Percentiles rank a stretch among this genome's conserved stretches.
Evolutionary conservation across 1,140 invertebrate species (phyloP).

Genomic region (Cotesia typhae): DNA sequence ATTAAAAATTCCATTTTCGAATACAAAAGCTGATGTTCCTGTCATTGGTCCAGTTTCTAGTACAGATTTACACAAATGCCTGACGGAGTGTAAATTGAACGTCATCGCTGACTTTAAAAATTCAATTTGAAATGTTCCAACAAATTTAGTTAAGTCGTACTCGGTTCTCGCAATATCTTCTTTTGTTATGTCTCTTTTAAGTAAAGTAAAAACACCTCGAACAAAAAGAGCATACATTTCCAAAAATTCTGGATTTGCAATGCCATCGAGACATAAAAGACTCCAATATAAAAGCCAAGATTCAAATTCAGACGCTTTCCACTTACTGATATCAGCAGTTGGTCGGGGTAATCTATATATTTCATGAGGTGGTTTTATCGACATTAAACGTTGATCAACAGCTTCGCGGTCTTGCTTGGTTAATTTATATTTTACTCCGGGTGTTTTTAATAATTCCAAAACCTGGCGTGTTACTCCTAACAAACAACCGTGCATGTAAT

Average conservation of each 20-base stretch:
- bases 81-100: slow-evolving; percentile 28
- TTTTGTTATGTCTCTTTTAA: slow-evolving; percentile 25
- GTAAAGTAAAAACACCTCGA: slow-evolving; percentile 16
- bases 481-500: too few species aligned
- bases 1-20: slow-evolving; percentile 24
- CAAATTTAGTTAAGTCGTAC: slow-evolving; percentile 28
- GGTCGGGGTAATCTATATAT: too few species aligned
- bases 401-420: too few species aligned
- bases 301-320: too few species aligned
- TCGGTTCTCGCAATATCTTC: slow-evolving; percentile 18
- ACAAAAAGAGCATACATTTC: slow-evolving; percentile 19
- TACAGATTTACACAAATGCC: slow-evolving; percentile 22
- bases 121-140: slow-evolving; percentile 22
- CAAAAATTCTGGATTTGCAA: too few species aligned
- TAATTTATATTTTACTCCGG: too few species aligned
- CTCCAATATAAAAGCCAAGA: too few species aligned
- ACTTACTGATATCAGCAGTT: too few species aligned
- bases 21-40: slow-evolving; percentile 29
- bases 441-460: not conserved
- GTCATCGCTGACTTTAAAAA: slow-evolving; percentile 20
- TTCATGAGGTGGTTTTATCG: too few species aligned
- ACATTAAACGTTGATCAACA: too few species aligned
- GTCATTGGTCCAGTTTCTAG: slow-evolving; percentile 18
- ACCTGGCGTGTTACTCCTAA: too few species aligned
- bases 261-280: too few species aligned